phyloP scores from a whole-genome alignment of 1,140 invertebrate species.

The Drosophila mayri region DNA sequence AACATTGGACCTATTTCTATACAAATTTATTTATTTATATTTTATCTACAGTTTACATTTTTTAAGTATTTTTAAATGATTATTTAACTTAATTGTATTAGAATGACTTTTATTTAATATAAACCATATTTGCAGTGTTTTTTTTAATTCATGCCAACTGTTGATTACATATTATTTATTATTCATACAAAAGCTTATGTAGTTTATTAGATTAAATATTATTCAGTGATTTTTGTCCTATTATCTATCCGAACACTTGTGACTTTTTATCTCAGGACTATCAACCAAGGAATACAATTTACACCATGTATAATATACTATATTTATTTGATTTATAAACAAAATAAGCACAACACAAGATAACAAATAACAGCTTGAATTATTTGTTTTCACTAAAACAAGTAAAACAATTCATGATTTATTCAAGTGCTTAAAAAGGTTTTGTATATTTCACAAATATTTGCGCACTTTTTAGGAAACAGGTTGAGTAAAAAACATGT shows the following conservation, averaged over 20 bases:
- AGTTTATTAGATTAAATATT: neutral
- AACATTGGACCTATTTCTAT: neutral
- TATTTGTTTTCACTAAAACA: neutral
- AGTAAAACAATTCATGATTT: conserved; percentile 6
- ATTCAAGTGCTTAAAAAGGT: neutral
- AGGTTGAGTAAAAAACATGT: neutral
- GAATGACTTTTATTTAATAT: neutral
- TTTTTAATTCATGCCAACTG: neutral
- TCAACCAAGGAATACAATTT: neutral
- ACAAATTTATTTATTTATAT: neutral
- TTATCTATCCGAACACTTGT: too few species aligned
- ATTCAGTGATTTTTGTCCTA: neutral
- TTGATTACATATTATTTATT: neutral
- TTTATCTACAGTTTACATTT: too few species aligned
- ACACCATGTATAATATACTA: neutral
- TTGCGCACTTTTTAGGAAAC: neutral
- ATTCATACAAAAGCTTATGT: neutral
- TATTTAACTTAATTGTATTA: neutral
- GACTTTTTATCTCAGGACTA: too few species aligned
- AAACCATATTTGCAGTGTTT: neutral
- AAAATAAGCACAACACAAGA: neutral
- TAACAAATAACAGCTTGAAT: conserved; percentile 6
- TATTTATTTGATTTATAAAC: neutral
- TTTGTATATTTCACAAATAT: neutral
- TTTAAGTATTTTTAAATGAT: neutral